Base-by-base conservation (phyloP, 1,140 invertebrate genomes). In the Polypedilum vanderplanki region DNA sequence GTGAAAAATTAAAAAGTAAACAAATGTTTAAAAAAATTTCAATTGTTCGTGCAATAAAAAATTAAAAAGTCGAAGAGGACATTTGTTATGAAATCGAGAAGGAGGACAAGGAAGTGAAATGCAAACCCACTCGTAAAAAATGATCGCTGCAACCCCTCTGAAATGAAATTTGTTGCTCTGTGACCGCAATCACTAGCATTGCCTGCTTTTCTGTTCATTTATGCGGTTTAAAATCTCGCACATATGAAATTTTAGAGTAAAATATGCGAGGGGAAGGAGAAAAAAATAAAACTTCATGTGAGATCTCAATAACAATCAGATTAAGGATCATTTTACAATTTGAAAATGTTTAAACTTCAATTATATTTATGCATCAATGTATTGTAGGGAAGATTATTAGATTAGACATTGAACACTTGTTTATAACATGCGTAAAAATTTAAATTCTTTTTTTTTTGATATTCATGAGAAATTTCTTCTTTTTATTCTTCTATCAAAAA, bases 361-460 rank as follows among this genome's bases (percentile, higher is more conserved):
- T 57, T n/a, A n/a, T 57, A 15, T 57, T 57, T 57, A 57, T n/a
- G 88, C 87, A 7, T 84, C 87, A 7, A 82, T 90, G 46, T n/a
- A 57, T 4, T 12, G 46, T 12, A 57, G 46, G 12, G 12, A 57
- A 57, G 46, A 57, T 57, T 57, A 57, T 57, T 12, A 57, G 46
- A 57, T 57, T 57, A 57, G 46, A 57, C 46, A 57, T 57, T 57
- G 46, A 57, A 57, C 46, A 57, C 46, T 57, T 57, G 46, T 57
- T 57, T 57, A 57, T n/a, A n/a, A n/a, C n/a, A n/a, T 12, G 15
- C n/a, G n/a, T 12, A 33, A 33, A 33, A 33, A 33, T 33, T 15
- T 57, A 4, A 57, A n/a, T n/a, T n/a, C n/a, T n/a, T n/a, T n/a
- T 57, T 4, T 57, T n/a, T 57, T 57, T 57, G 46, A 57, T 57